A percentile compares a stretch with the other conserved stretches of the same genome.
These are phyloP conservation scores for Synanthedon vespiformis DNA, from an alignment of 2,888 invertebrate species.

Conservation along the genomic window DNA sequence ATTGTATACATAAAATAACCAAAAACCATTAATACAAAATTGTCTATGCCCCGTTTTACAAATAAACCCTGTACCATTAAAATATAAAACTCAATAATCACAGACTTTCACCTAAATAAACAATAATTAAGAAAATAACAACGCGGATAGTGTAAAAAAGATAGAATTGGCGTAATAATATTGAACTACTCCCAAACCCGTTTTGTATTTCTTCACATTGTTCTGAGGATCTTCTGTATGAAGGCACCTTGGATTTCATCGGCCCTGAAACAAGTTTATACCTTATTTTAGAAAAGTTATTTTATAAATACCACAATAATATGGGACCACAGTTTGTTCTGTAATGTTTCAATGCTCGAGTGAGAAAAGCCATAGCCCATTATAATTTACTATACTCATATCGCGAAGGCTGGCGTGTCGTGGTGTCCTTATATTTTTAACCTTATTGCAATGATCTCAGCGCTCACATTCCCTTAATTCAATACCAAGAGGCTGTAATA, in stretches of 20 bases:
- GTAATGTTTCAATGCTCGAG: no score
- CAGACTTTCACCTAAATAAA: conserved; percentile 27
- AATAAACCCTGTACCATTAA: conserved; percentile 22
- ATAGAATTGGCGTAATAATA: background rate
- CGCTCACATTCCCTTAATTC: no score
- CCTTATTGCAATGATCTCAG: no score
- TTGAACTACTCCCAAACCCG: background rate
- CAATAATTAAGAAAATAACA: conserved; percentile 5
- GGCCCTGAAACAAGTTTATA: conserved; percentile 39
- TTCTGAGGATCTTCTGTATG: conserved; percentile 40
- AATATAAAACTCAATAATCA: conserved; percentile 27
- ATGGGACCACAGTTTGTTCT: no score
- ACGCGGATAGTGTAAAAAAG: conserved; percentile 3
- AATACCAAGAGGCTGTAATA: no score
- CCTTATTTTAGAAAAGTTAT: background rate
- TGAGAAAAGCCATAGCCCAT: no score
- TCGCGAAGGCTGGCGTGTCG: no score
- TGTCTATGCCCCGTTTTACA: conserved; percentile 1
- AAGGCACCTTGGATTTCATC: conserved; percentile 56
- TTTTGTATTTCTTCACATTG: conserved; percentile 11
- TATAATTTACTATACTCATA: no score
- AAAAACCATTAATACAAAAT: no score
- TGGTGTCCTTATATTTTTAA: no score
- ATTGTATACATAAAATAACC: no score
- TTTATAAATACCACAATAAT: no score